Evolutionary conservation across 2,888 invertebrate species (phyloP), one percentile per base, ranked within the genome.

Genomic region (Ophraella communa): DNA sequence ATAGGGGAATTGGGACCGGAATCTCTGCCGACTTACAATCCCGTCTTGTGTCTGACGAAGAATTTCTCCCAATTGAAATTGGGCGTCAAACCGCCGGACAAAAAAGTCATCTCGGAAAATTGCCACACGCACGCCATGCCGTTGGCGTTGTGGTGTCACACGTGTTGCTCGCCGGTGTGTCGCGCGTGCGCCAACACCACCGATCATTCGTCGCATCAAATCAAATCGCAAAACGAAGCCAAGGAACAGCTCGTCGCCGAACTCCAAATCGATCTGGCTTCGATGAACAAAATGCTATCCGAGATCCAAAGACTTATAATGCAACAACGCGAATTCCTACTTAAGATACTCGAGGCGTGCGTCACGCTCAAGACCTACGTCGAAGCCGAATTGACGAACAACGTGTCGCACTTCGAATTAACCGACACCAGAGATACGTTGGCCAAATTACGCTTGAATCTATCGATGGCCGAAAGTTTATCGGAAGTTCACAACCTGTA

Each of bases 71-170:
- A 86, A 71, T 80, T 89, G 73, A 87, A 85, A 76, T 80, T 87
- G 65, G 85, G 84, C 67, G 79, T 68, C 5, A 73, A 73, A 62
- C 73, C 75, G 27, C 76, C 77, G 54, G 76, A 76, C 60, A 78
- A 77, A 66, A 74, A 82, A 73, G 80, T 81, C 58, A 79, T 82
- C 59, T 80, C 83, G 71, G 89, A 89, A 80, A 89, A 89, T 78
- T 90, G 90, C 80, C 87, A 87, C 81, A 88, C 88, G 68, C 91
- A 90, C 79, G 89, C 88, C 69, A 90, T 90, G 89, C 91, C 90
- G 56, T 83, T 88, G 74, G 87, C 88, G 21, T 82, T 89, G 65
- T 91, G 91, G 90, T 91, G 91, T 80, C 86, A 86, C 73, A 86
- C 87, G 62, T 91, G 91, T 79, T 85, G 87, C 71, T 81, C 84